A percentile compares a stretch with the other conserved stretches of the same genome.
Conservation (phyloP, 2,113 vertebrate genomes). For the Proteles cristata region DNA sequence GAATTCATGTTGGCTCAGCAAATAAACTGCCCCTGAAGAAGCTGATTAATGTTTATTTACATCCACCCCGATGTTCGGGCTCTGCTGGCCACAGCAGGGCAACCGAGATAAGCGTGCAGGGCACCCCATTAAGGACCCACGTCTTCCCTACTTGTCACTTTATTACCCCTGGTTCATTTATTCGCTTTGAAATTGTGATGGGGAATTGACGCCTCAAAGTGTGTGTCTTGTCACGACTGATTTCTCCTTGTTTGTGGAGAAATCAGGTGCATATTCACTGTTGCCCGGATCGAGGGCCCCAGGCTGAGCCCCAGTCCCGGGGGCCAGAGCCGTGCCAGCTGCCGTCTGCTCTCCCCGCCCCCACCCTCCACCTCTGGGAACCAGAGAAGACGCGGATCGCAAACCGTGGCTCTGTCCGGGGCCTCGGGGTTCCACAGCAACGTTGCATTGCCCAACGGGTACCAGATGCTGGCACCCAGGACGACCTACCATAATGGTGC, state of each 20-base stretch:
- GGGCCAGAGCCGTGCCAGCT: background rate
- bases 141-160: background rate
- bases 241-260: conserved; percentile 45
- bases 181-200: background rate
- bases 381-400: background rate
- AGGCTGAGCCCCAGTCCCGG: background rate
- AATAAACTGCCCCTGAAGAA: background rate
- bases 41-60: background rate
- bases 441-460: rapidly evolving
- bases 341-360: background rate
- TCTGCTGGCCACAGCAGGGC: background rate
- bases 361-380: rapidly evolving
- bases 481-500: rapidly evolving
- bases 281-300: background rate
- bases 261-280: background rate
- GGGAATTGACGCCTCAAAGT: background rate
- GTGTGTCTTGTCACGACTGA: background rate
- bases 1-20: conserved; percentile 47
- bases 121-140: background rate
- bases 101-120: background rate
- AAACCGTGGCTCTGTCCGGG: background rate
- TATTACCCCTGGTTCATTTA: background rate
- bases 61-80: background rate
- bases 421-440: rapidly evolving
- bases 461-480: rapidly evolving